phyloP scores from a whole-genome alignment of 2,797 vertebrate genomes.

The Trachops cirrhosus region DNA sequence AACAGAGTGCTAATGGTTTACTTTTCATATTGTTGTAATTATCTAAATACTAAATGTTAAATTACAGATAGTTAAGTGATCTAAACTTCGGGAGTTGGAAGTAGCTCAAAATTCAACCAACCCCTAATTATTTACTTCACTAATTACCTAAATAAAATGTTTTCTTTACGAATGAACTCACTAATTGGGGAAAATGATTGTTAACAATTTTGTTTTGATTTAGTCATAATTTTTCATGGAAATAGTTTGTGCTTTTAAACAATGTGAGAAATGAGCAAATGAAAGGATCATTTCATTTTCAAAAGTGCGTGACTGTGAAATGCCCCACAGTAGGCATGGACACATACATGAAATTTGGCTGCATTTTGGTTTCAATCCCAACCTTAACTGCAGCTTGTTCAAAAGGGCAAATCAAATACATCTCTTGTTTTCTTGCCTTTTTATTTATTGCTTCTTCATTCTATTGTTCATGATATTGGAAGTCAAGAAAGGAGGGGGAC shows the following conservation, averaged over 20 bases:
- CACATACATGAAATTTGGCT: neutral
- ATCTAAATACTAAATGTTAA: neutral
- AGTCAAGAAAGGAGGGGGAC: neutral
- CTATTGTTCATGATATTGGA: neutral
- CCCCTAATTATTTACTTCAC: slow-evolving; percentile 23
- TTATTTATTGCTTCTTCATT: neutral
- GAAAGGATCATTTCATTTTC: neutral
- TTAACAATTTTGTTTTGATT: slow-evolving; percentile 48
- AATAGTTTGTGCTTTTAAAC: neutral
- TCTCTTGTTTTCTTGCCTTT: neutral
- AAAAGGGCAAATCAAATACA: neutral
- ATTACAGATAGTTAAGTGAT: neutral
- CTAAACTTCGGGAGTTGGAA: neutral
- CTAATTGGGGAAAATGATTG: slow-evolving; percentile 14
- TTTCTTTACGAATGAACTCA: slow-evolving; percentile 25
- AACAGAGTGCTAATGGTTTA: neutral
- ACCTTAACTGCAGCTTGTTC: neutral
- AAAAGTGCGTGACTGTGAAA: neutral
- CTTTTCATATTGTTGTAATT: neutral
- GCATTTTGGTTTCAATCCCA: neutral
- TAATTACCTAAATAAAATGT: slow-evolving; percentile 32
- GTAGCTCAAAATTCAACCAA: neutral
- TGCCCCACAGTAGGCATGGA: neutral
- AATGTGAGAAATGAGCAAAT: neutral
- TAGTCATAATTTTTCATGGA: neutral